Evolutionary conservation across 2,888 invertebrate genomes (phyloP).

Genomic region (Apocheima hispidaria): DNA sequence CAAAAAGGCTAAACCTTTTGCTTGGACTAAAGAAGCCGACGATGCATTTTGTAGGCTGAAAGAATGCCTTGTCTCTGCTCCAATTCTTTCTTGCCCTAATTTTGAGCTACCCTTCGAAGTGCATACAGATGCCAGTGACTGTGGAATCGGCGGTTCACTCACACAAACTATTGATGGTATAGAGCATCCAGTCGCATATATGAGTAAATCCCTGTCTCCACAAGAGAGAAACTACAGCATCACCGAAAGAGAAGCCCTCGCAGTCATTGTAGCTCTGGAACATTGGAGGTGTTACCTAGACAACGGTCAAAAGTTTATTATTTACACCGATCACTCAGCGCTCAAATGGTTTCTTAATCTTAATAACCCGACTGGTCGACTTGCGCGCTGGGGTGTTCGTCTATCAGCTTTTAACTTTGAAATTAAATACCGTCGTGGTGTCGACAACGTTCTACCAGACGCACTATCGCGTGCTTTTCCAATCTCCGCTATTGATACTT

Average conservation of each 20-base stretch:
- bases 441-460: slow-evolving; percentile 47
- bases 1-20: slow-evolving; percentile 36
- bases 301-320: slow-evolving; percentile 41
- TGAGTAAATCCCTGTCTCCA: slow-evolving; percentile 18
- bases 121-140: slow-evolving; percentile 45
- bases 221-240: slow-evolving; percentile 46
- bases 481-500: not conserved
- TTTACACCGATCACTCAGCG: slow-evolving; percentile 47
- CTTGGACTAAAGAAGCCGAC: slow-evolving; percentile 41
- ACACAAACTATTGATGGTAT: slow-evolving; percentile 38
- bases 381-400: slow-evolving; percentile 48
- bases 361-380: slow-evolving; percentile 45
- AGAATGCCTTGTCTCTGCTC: slow-evolving; percentile 12
- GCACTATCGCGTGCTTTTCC: slow-evolving; percentile 32
- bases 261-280: slow-evolving; percentile 47
- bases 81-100: slow-evolving; percentile 44
- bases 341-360: slow-evolving; percentile 46
- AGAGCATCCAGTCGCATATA: slow-evolving; percentile 40
- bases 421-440: slow-evolving; percentile 44
- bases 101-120: slow-evolving; percentile 41
- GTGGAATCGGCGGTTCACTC: slow-evolving; percentile 36
- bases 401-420: slow-evolving; percentile 45
- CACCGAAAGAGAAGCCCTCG: slow-evolving; percentile 50
- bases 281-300: slow-evolving; percentile 50
- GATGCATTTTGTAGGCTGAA: slow-evolving; percentile 34